A percentile compares a stretch with the other conserved stretches of the same genome.
phyloP scores from a whole-genome alignment of 1,140 invertebrate species.

The Drosophila lini region DNA sequence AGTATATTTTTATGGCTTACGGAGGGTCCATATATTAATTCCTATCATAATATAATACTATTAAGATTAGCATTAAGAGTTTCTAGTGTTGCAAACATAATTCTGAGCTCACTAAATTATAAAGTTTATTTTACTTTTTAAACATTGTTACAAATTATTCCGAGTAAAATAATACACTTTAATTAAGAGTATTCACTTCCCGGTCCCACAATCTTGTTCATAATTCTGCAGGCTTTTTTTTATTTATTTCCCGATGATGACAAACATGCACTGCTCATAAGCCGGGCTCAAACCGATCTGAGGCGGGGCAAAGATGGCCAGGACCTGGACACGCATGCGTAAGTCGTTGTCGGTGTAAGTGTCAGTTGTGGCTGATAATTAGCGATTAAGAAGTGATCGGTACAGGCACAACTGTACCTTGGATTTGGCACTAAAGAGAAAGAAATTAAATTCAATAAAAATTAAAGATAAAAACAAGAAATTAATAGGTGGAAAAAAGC shows the following conservation, averaged over 20 bases:
- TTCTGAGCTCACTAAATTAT: background rate
- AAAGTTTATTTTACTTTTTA: background rate
- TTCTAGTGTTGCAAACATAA: background rate
- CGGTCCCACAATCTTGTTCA: background rate
- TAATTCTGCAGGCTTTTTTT: background rate
- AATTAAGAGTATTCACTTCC: slow-evolving; percentile 14
- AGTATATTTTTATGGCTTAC: background rate
- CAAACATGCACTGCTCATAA: slow-evolving; percentile 70
- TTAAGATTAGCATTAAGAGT: slow-evolving; percentile 4
- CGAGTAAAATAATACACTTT: background rate
- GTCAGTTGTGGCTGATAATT: slow-evolving; percentile 79
- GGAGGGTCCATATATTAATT: slow-evolving; percentile 3
- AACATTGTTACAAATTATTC: background rate
- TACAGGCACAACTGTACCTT: slow-evolving; percentile 56
- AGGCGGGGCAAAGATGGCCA: slow-evolving; percentile 11
- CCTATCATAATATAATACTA: slow-evolving; percentile 1
- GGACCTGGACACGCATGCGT: slow-evolving; percentile 75
- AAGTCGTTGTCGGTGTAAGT: slow-evolving; percentile 78
- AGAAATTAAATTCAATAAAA: background rate
- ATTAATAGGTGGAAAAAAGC: background rate
- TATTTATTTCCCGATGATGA: slow-evolving; percentile 47
- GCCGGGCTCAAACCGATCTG: slow-evolving; percentile 19
- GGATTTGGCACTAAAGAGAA: background rate
- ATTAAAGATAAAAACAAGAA: background rate
- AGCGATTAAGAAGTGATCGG: slow-evolving; percentile 60